A percentile compares a stretch with the other conserved stretches of the same genome.
phyloP scores from a whole-genome alignment of 2,797 vertebrate genomes.

The Clamator glandarius region DNA sequence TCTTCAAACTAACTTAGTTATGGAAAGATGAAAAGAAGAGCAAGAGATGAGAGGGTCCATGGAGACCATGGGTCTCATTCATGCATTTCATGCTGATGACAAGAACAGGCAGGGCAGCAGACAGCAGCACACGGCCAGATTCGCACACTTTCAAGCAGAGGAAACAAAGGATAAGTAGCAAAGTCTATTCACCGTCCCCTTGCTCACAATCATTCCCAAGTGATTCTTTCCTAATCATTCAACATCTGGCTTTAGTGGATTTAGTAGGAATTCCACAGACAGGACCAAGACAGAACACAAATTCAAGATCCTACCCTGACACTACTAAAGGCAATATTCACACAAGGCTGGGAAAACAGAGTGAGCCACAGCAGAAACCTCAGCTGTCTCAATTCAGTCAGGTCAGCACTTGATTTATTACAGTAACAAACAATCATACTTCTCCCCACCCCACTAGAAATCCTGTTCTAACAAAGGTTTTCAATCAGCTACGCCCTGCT shows the following conservation, averaged over 20 bases:
- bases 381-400: neutral
- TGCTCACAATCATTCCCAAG: neutral
- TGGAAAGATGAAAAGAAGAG: neutral
- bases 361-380: neutral
- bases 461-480: neutral
- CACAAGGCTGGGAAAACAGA: neutral
- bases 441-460: neutral
- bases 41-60: neutral
- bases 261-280: neutral
- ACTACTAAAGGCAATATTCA: neutral
- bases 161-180: neutral
- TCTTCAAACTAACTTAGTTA: neutral
- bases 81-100: accelerated
- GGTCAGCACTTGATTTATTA: neutral
- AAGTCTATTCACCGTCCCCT: neutral
- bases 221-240: neutral
- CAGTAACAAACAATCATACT: neutral
- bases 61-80: neutral
- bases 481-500: accelerated
- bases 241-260: neutral
- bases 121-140: accelerated
- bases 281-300: neutral
- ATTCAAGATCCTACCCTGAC: neutral
- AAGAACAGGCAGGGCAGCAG: neutral
- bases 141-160: neutral